Base-by-base conservation (phyloP, 1,140 invertebrate genomes). In the Onthophagus taurus region DNA sequence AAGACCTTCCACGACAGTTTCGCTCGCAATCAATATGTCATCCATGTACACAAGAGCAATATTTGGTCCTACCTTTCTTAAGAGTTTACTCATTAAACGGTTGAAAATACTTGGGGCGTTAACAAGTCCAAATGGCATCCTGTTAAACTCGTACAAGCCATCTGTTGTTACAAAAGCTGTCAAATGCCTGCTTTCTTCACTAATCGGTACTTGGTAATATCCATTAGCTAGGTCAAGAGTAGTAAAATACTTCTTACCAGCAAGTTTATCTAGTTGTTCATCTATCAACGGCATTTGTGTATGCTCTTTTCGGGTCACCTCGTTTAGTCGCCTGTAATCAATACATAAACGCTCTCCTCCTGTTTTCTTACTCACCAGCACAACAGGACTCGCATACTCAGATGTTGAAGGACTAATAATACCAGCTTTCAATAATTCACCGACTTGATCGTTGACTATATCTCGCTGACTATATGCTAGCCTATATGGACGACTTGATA, bases 21-120 rank as follows among this genome's bases (percentile, higher is more conserved):
- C 29, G 1, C 43, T 47, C 14, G 51, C 45, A 9, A 57, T 41
- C 21, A 48, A 47, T 8, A 49, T 50, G 30, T 50, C 39, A n/a
- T n/a, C n/a, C 18, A 62, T 45, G 42, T 24, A 38, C 20, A 20
- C 31, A 23, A 18, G 31, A 26, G 61, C 49, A 20, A 66, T 51
- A 4, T 35, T 47, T 14, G 14, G 24, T 38, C 36, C 2, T 23
- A 38, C 8, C 9, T 38, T 21, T 8, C 36, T 21, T 23, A 33
- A 33, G 7, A 33, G 7, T 16, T 14, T 9, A 14, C 14, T 33
- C 5, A 33, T 33, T 14, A 33, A 6, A 6, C 13, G 20, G 9
- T 38, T 18, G 13, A 38, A 21, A 5, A 38, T 13, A 14, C 19
- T 21, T 11, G 36, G 36, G 21, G 19, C 36, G 20, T 38, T 38